Base-by-base conservation (phyloP, 2,888 invertebrate species). In the Norana najaformis region DNA sequence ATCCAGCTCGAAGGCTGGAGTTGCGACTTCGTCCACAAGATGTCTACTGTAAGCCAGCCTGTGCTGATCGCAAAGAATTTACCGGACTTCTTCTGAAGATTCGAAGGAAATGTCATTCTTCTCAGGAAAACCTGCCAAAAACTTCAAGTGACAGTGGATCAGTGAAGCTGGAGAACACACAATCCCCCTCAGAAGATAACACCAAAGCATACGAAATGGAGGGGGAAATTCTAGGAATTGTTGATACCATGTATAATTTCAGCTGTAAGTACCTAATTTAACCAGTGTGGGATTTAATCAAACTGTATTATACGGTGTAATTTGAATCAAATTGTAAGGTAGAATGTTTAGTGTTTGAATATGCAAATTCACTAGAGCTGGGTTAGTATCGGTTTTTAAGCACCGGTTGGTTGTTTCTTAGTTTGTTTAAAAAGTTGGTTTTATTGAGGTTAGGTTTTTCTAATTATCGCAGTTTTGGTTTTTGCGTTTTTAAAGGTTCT, bases 11-110 rank as follows among this genome's bases (percentile, higher is more conserved):
- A 88, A 94, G 97, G 88, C 94, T 98, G 90, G 97, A 97, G 92
- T 94, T 98, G 30, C 96, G 96, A 90, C 98, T 97, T 94, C 96
- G 98, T 92, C 97, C 98, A 0, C 96, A 97, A 1, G 98, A 98
- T 95, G 96, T 96, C 30, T 98, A 96, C 94, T 96, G 97, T 91
- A 98, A 98, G 94, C 96, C 97, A 88, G 96, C 96, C 0, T 96
- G 96, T 95, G 97, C 97, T 0, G 97, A 97, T 92, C 95, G 96
- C 91, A 96, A 96, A 91, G 95, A 95, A 90, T 96, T 96, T 0
- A 96, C 96, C 3, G 97, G 97, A 14, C 95, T 98, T 35, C 94
- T 98, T 88, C 94, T 98, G 20, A 97, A 97, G 94, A 95, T 98
- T 0, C 93, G 92, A 83, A 37, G 90, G 16, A 91, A 88, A 35